Evolutionary conservation across 2,113 vertebrate species (phyloP), one percentile per base, ranked within the genome.

Genomic region (Notothenia coriiceps): DNA sequence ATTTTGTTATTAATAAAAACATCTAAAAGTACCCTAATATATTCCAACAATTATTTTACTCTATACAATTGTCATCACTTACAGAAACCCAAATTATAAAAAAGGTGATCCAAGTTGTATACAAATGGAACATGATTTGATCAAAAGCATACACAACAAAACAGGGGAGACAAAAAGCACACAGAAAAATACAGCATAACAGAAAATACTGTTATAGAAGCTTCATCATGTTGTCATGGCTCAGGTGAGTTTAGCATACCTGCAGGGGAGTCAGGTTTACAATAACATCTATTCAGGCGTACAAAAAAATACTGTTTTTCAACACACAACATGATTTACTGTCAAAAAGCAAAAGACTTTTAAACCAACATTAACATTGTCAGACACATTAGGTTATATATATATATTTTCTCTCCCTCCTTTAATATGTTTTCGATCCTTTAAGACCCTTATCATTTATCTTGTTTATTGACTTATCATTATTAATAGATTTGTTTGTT

Each of bases 201-300:
- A 25, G 11, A 52, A 14, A 14, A 10, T 46, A 3, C 14, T 44
- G 13, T 17, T 25, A 71, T n/a, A 44, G 20, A 76, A 25, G 55
- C 71, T 71, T 46, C 14, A 1, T n/a, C 18, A 0, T 35, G 59
- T 47, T 49, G 49, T 25, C 5, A 2, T 22, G 62, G 14, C 20
- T 29, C 22, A 62, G 56, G 50, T 67, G 44, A 52, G 52, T 73
- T 22, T 4, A 55, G 6, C 10, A 59, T 6, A 47, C 47, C 73
- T 73, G 47, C 17, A 25, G 14, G 55, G 73, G 57, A 47, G 17
- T 43, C 70, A 18, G 33, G 65, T 33, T 47, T 0, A 12, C 75
- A 62, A 40, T 33, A 60, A 82, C 57, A 25, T 15, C 5, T 12
- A 20, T 65, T 57, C 71, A 76, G 74, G 51, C 79, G 56, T 13